These are phyloP conservation scores for Pyrrhia umbra DNA, from an alignment of 2,888 invertebrate species.

Conservation along the genomic window DNA sequence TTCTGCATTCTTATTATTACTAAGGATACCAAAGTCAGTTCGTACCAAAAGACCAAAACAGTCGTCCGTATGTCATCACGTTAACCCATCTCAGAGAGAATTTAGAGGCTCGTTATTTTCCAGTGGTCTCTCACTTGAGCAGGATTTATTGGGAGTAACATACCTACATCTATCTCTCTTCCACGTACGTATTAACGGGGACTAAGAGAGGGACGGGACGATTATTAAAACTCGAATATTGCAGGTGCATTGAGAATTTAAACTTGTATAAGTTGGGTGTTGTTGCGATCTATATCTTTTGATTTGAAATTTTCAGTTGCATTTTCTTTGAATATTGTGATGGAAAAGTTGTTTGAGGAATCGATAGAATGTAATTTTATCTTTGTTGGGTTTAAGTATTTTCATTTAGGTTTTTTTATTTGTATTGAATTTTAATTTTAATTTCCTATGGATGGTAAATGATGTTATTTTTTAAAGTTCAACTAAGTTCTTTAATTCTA, in stretches of 20 bases:
- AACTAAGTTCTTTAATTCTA: too few species aligned
- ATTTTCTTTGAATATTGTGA: background rate
- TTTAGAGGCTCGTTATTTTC: conserved; percentile 63
- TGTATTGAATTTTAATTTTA: too few species aligned
- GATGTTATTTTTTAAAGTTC: too few species aligned
- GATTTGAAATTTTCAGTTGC: background rate
- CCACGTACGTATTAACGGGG: background rate
- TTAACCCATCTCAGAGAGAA: conserved; percentile 55
- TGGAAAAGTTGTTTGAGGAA: background rate
- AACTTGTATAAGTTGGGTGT: conserved; percentile 36
- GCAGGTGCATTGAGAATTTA: conserved; percentile 47
- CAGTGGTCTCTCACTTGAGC: conserved; percentile 58
- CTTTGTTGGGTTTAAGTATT: background rate
- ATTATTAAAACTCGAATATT: conserved; percentile 37
- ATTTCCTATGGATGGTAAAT: too few species aligned
- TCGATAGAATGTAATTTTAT: background rate
- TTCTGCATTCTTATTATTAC: too few species aligned
- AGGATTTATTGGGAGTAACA: conserved; percentile 53
- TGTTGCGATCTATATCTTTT: conserved; percentile 16
- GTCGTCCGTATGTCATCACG: conserved; percentile 42
- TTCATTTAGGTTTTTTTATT: too few species aligned
- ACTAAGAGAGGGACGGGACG: conserved; percentile 14
- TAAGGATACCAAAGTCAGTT: background rate
- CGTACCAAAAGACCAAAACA: conserved; percentile 2
- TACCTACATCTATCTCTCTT: conserved; percentile 32